Evolutionary conservation across 2,113 vertebrate species (phyloP), one percentile per base, ranked within the genome.

Genomic region (Dicentrarchus labrax): DNA sequence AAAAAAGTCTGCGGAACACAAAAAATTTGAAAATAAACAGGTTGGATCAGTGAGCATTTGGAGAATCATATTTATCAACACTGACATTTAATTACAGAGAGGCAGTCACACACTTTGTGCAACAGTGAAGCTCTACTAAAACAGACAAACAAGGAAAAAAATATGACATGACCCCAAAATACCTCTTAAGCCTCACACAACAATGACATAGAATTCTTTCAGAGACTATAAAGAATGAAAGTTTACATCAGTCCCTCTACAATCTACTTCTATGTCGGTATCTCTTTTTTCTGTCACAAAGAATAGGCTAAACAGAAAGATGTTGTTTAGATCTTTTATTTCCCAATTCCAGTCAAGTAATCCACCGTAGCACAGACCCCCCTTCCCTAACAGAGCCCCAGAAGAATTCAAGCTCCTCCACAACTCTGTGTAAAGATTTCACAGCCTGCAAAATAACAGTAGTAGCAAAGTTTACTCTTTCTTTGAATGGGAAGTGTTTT

Each of bases 21-120:
- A 72, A 78, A 85, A 79, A 62, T 4, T 2, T 64, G 30, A 78
- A 79, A 84, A 91, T 76, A 90, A 95, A 94, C 90, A 91, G 85
- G 80, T 86, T 78, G 76, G 76, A 64, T 78, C 69, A 57, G 61
- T 60, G 67, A 67, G 73, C 68, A 72, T 78, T 86, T 65, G 57
- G 60, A 81, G 47, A 74, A 82, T 75, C 16, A 77, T 72, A 50
- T 82, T 88, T 84, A 82, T 88, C 51, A 68, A 65, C 48, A 51
- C 51, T 71, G 81, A 45, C 61, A n/a, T 83, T 89, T 85, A 89
- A 90, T 91, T 88, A 84, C 11, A 71, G 83, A 36, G 1, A 71
- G 66, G 50, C 70, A 91, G 92, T 91, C 80, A 81, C 74, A 61
- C 61, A 47, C 72, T 80, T 65, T 82, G 76, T 80, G 60, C 72